Conservation (phyloP, 1,140 invertebrate genomes). For the Branchinecta lynchi region DNA sequence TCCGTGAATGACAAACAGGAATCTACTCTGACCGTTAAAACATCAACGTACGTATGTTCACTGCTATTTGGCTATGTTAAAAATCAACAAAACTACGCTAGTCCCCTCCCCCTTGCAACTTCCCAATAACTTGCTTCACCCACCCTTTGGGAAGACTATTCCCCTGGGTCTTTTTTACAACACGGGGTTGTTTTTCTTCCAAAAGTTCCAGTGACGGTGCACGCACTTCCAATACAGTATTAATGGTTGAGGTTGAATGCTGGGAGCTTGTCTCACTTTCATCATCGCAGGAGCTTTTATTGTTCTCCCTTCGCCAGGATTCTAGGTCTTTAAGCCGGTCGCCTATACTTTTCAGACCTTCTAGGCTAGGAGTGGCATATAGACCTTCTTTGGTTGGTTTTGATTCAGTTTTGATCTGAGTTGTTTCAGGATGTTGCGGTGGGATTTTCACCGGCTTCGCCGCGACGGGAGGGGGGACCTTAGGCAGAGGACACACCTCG, state of each 20-base stretch:
- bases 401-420: not conserved
- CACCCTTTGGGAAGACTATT: slow-evolving; percentile 32
- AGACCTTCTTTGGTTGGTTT: not conserved
- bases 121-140: slow-evolving; percentile 37
- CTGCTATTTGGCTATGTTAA: no score
- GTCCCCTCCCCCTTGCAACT: slow-evolving; percentile 30
- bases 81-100: no score
- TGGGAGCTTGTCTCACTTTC: slow-evolving; percentile 34
- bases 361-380: slow-evolving; percentile 5
- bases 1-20: no score
- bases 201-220: slow-evolving; percentile 20
- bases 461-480: slow-evolving; percentile 17
- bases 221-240: slow-evolving; percentile 31
- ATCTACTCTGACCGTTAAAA: no score
- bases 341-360: slow-evolving; percentile 22
- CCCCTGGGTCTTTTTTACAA: slow-evolving; percentile 21
- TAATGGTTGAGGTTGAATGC: slow-evolving; percentile 33
- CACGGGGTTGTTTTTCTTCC: slow-evolving; percentile 20
- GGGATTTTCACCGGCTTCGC: slow-evolving; percentile 26
- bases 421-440: slow-evolving; percentile 25
- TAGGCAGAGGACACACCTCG: slow-evolving; percentile 20
- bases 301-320: slow-evolving; percentile 14
- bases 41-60: no score
- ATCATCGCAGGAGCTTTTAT: slow-evolving; percentile 27
- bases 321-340: slow-evolving; percentile 28